phyloP scores from a whole-genome alignment of 2,113 vertebrate genomes.

The Pholis gunnellus region DNA sequence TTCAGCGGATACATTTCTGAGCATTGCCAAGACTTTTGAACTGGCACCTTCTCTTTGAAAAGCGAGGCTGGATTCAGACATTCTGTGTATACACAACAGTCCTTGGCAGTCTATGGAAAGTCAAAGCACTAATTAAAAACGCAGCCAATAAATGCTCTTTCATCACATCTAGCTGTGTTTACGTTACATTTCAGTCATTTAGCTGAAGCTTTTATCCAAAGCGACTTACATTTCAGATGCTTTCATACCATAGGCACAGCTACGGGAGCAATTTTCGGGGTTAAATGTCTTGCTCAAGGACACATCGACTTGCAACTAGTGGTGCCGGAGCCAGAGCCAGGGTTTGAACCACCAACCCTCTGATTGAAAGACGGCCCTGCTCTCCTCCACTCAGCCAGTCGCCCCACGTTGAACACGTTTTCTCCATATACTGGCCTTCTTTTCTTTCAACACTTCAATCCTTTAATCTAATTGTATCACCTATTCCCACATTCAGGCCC shows the following conservation, averaged over 20 bases:
- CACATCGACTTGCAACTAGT: too few relatives aligned
- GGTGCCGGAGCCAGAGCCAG: too few relatives aligned
- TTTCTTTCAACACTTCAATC: slow-evolving; percentile 21
- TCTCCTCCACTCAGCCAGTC: too few relatives aligned
- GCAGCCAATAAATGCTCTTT: slow-evolving; percentile 68
- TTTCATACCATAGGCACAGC: too few relatives aligned
- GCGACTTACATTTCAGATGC: too few relatives aligned
- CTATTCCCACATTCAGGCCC: slow-evolving; percentile 8
- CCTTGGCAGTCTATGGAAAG: slow-evolving; percentile 64
- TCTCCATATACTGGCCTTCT: slow-evolving; percentile 11
- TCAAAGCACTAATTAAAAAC: slow-evolving; percentile 80
- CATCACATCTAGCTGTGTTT: slow-evolving; percentile 80
- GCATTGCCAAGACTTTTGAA: slow-evolving; percentile 33
- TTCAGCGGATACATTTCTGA: slow-evolving; percentile 30
- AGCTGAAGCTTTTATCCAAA: too few relatives aligned
- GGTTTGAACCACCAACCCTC: too few relatives aligned
- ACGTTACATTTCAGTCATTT: too few relatives aligned
- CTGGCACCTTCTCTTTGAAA: slow-evolving; percentile 37
- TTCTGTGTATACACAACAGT: slow-evolving; percentile 76
- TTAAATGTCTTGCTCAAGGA: too few relatives aligned
- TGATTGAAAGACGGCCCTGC: too few relatives aligned
- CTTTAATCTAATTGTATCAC: slow-evolving; percentile 27
- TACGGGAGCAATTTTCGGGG: too few relatives aligned
- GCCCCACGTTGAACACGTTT: slow-evolving; percentile 37
- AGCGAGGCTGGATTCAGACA: slow-evolving; percentile 36